These are phyloP conservation scores for Apteryx owenii DNA, from an alignment of 2,113 vertebrate genomes.

Conservation along the genomic window DNA sequence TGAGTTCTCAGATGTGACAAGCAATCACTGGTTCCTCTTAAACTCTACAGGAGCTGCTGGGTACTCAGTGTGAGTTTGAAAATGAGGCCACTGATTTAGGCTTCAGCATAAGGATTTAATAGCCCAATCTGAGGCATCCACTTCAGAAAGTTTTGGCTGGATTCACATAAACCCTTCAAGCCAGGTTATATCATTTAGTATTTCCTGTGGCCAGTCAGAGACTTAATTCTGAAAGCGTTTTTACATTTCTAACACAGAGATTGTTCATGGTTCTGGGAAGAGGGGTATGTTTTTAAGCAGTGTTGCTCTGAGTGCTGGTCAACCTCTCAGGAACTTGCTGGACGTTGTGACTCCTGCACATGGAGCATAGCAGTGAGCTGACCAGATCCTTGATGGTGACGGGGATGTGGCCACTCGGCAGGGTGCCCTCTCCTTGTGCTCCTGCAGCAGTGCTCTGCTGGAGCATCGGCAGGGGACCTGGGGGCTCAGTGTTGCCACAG, in stretches of 20 bases:
- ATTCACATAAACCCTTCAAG: conserved; percentile 30
- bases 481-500: not conserved
- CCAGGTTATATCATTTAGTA: not conserved
- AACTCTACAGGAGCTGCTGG: not conserved
- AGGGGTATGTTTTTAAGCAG: not conserved
- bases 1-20: conserved; percentile 23
- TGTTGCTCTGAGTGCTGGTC: not conserved
- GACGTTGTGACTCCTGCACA: not conserved
- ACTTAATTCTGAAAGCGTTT: not conserved
- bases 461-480: rapidly evolving
- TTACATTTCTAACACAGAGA: not conserved
- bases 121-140: conserved; percentile 25
- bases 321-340: not conserved
- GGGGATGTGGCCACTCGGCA: not conserved
- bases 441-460: no score
- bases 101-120: conserved; percentile 23
- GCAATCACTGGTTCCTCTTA: not conserved
- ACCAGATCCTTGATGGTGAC: not conserved
- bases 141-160: conserved; percentile 43
- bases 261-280: not conserved
- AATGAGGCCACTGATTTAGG: conserved; percentile 28
- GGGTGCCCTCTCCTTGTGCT: rapidly evolving
- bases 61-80: conserved; percentile 43
- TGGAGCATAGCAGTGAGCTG: not conserved
- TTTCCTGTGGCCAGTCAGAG: not conserved